phyloP scores from a whole-genome alignment of 1,140 invertebrate species.

The Drosophila santomea region DNA sequence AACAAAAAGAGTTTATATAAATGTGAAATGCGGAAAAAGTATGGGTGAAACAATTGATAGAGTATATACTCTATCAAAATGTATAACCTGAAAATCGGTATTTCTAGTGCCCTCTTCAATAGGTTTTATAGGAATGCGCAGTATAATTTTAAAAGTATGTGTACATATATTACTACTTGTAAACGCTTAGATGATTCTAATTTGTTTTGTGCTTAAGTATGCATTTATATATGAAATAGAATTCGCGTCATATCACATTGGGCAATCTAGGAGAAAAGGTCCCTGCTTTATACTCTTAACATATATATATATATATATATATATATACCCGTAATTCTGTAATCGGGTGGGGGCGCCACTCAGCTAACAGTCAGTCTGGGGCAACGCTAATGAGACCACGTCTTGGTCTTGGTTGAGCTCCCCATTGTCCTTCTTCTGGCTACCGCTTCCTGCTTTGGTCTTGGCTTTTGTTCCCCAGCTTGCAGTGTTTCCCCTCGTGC shows the following conservation, averaged over 20 bases:
- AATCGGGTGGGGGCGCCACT: not conserved
- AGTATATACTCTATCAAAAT: not conserved
- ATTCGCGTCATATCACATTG: too few relatives aligned
- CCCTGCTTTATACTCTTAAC: not conserved
- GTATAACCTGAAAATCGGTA: not conserved
- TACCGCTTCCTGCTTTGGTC: constrained; percentile 66
- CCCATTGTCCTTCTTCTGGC: constrained; percentile 46
- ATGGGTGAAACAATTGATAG: not conserved
- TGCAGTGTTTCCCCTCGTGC: not conserved
- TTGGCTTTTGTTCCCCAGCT: constrained; percentile 54
- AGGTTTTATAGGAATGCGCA: too few relatives aligned
- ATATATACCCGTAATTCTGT: not conserved
- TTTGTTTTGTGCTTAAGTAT: too few relatives aligned
- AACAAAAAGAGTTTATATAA: constrained; percentile 42
- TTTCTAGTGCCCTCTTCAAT: not conserved
- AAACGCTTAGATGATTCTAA: not conserved
- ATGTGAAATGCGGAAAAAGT: constrained; percentile 9
- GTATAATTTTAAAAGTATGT: too few relatives aligned
- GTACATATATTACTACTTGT: not conserved
- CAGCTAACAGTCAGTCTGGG: constrained; percentile 31
- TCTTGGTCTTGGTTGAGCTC: constrained; percentile 31
- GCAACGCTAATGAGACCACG: constrained; percentile 71
- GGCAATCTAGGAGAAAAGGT: not conserved
- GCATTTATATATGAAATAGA: too few relatives aligned
- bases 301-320: not conserved